Base-by-base conservation (phyloP, 2,797 vertebrate genomes). In the Cossypha heuglini region DNA sequence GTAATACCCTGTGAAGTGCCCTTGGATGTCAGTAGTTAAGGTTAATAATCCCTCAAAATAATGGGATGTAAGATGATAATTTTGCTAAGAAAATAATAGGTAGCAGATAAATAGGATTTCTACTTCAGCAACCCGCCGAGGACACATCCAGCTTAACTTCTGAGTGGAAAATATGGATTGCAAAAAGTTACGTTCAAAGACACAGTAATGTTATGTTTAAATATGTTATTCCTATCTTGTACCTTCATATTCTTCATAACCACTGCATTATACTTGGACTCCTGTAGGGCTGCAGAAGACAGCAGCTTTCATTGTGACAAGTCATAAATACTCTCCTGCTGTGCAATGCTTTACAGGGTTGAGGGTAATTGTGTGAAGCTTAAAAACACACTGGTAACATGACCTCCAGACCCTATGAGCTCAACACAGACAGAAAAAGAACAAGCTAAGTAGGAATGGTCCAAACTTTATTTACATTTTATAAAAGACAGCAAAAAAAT, bases 351-450 rank as follows among this genome's bases (percentile, higher is more conserved):
- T 97, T 96, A 84, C 76, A 72, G 73, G 95, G 67, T 96, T 96
- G 96, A 97, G 96, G 90, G 96, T 97, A 98, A 98, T 96, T 97
- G 96, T 97, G 89, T 93, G 92, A 91, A 96, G 96, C 91, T 97
- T 97, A 97, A 97, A 97, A 97, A 97, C 95, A 94, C 92, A 96
- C 94, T 94, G 87, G 72, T 95, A 95, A 90, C 92, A 90, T 96
- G 95, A 97, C 96, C 96, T 80, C 84, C 48, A 75, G 76, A 86
- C 59, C 95, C 66, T 80, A 26, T 64, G 81, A 97, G 93, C 69
- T 88, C 82, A 91, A 86, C 66, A 93, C 40, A 89, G 79, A 95
- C 90, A 95, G 77, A 76, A 78, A 83, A 84, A 88, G n/a, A 73
- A 81, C 74, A 96, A 95, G 40, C 29, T 81, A 85, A 94, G 90